Evolutionary conservation across 64 coral and sea anemone genomes (phyloP).

Genomic region (Pocillopora damicornis): DNA sequence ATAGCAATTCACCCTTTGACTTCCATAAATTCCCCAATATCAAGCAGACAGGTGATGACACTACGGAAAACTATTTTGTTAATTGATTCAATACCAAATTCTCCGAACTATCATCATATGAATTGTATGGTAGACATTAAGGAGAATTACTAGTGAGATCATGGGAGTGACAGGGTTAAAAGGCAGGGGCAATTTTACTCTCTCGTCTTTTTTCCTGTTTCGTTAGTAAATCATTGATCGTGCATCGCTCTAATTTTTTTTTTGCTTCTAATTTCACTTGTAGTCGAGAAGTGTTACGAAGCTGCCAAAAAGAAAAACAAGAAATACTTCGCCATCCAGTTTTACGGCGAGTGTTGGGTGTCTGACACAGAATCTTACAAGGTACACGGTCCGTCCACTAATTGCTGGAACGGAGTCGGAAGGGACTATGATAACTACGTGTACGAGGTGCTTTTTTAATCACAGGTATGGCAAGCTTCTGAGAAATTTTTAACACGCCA

Average conservation of each 20-base stretch:
- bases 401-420: constrained; percentile 74
- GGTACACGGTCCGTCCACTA: constrained; percentile 47
- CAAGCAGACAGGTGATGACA: too few relatives aligned
- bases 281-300: constrained; percentile 81
- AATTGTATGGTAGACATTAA: too few relatives aligned
- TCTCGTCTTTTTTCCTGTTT: too few relatives aligned
- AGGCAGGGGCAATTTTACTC: not conserved
- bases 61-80: too few relatives aligned
- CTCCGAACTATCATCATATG: too few relatives aligned
- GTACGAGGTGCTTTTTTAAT: constrained; percentile 66
- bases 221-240: too few relatives aligned
- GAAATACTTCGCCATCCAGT: constrained; percentile 83
- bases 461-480: not conserved
- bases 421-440: constrained; percentile 80
- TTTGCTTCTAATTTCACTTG: not conserved
- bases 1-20: too few relatives aligned
- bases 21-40: too few relatives aligned
- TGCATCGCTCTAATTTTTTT: not conserved
- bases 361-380: constrained; percentile 49
- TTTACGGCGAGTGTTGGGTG: constrained; percentile 90
- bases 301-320: constrained; percentile 59
- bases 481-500: not conserved
- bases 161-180: too few relatives aligned
- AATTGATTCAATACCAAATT: too few relatives aligned
- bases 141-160: too few relatives aligned